phyloP scores from a whole-genome alignment of 2,888 invertebrate species.

The Euphydryas editha region DNA sequence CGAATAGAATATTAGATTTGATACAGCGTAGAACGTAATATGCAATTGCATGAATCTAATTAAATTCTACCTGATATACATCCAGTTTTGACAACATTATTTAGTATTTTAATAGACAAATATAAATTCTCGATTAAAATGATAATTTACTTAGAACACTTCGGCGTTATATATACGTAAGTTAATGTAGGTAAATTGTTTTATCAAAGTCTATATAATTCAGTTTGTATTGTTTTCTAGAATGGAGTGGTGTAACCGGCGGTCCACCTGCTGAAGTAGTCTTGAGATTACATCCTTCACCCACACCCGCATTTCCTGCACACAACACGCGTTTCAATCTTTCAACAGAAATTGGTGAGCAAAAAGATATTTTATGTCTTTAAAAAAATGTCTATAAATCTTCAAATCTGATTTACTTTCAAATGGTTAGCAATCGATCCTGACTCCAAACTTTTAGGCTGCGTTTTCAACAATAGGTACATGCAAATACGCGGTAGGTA shows the following conservation, averaged over 20 bases:
- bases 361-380: constrained; percentile 1
- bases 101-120: too few relatives aligned
- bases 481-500: neutral
- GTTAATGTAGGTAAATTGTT: too few relatives aligned
- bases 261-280: constrained; percentile 77
- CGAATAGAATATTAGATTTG: neutral
- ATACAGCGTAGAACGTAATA: neutral
- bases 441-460: neutral
- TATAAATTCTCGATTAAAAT: too few relatives aligned
- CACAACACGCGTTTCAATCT: constrained; percentile 40
- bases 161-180: too few relatives aligned
- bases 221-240: constrained; percentile 45
- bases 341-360: constrained; percentile 61
- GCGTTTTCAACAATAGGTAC: neutral
- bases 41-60: neutral
- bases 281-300: constrained; percentile 66
- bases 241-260: constrained; percentile 78
- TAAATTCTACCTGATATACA: too few relatives aligned
- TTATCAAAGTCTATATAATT: neutral
- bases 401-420: neutral
- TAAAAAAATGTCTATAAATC: too few relatives aligned
- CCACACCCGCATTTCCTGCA: constrained; percentile 52
- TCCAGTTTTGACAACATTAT: too few relatives aligned
- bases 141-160: too few relatives aligned
- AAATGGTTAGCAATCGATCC: neutral